Evolutionary conservation across 2,888 invertebrate species (phyloP), one percentile per base, ranked within the genome.

Genomic region (Palloptera scutellata): DNA sequence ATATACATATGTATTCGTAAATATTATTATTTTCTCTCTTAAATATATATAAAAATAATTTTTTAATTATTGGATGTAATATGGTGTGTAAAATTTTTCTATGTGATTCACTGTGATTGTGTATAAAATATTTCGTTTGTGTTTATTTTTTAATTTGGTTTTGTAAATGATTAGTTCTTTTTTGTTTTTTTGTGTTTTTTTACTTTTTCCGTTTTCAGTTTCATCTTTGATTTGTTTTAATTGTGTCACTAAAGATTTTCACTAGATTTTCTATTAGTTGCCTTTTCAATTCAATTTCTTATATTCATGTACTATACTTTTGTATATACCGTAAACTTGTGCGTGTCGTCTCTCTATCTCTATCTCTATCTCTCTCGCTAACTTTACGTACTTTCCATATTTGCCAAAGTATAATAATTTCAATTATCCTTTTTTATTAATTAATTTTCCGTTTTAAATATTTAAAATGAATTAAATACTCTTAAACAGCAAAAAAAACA

Each of bases 71-170:
- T 81, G 82, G 81, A 81, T 81, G 81, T 82, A 75, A 76, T 82
- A 77, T 75, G 76, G 74, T 81, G 81, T 81, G 76, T 70, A 80
- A 30, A 30, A 30, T 30, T 30, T 78, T 80, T 81, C 77, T 78
- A 80, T 81, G 81, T 81, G 80, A 81, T 81, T 82, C 81, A 81
- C 81, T 82, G 82, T 82, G 55, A 79, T 82, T 71, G 67, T 75
- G 73, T 67, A 68, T 53, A n/a, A 67, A 69, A 59, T 66, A 53
- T 65, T 57, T 59, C 42, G 19, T 12, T 42, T 60, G 57, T 52
- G 30, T 69, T 69, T 45, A 40, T 9, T 62, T 30, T 6, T 30
- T 30, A 4, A 30, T 30, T 30, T 6, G 6, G 30, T 30, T 30
- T 79, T 81, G 80, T 72, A 65, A 70, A 70, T 64, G 61, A 68